Evolutionary conservation across 2,888 invertebrate genomes (phyloP).

Genomic region (Acleris sparsana): DNA sequence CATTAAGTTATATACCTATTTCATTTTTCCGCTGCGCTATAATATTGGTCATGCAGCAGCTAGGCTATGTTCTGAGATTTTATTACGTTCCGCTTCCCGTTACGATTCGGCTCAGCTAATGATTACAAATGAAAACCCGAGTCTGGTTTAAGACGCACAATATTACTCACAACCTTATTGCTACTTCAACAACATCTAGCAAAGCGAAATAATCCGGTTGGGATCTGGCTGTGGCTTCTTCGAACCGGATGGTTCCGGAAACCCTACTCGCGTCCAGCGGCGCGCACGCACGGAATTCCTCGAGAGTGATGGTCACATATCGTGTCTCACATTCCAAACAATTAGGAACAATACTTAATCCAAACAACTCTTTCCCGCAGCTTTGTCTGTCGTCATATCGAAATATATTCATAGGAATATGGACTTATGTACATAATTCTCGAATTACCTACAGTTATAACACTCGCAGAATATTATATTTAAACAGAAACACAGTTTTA

Average conservation of each 20-base stretch:
- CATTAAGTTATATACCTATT: too few relatives aligned
- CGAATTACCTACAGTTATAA: too few relatives aligned
- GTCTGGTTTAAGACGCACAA: slow-evolving; percentile 7
- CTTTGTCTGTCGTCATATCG: neutral
- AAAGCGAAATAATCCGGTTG: slow-evolving; percentile 66
- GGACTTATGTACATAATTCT: too few relatives aligned
- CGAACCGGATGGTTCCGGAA: slow-evolving; percentile 66
- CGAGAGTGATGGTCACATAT: slow-evolving; percentile 32
- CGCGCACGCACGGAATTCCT: slow-evolving; percentile 27
- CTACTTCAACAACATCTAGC: slow-evolving; percentile 40
- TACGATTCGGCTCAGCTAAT: slow-evolving; percentile 1
- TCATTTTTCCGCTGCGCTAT: neutral
- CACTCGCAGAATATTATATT: too few relatives aligned
- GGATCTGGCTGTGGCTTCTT: slow-evolving; percentile 55
- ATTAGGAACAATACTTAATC: slow-evolving; percentile 51
- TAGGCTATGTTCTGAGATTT: neutral
- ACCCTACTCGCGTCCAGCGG: slow-evolving; percentile 23
- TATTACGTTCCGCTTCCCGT: neutral
- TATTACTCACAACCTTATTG: neutral
- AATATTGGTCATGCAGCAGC: neutral
- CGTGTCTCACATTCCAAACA: slow-evolving; percentile 66
- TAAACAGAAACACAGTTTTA: too few relatives aligned
- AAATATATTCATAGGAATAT: neutral
- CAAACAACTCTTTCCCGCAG: neutral
- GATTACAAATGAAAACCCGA: neutral